phyloP scores from a whole-genome alignment of 2,113 vertebrate species.

The Tursiops truncatus region DNA sequence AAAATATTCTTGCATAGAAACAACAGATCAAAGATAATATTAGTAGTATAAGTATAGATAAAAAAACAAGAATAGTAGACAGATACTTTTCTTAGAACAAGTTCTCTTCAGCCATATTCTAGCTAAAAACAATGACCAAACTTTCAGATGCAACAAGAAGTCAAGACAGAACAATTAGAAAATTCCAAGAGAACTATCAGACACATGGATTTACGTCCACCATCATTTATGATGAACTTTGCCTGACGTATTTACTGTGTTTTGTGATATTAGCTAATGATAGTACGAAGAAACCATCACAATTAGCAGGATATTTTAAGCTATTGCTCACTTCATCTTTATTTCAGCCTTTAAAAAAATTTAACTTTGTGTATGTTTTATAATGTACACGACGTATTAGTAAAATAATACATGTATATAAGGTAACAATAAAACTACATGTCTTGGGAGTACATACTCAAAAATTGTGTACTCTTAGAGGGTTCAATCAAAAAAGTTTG shows the following conservation, averaged over 20 bases:
- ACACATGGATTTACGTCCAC: neutral
- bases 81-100: neutral
- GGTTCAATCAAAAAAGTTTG: neutral
- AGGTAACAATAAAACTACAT: neutral
- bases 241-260: neutral
- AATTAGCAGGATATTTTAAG: slow-evolving; percentile 6
- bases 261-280: neutral
- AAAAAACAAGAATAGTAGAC: neutral
- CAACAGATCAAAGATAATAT: neutral
- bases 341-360: neutral
- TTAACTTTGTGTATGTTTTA: neutral
- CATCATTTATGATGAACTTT: neutral
- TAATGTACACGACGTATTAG: neutral
- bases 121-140: neutral
- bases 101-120: neutral
- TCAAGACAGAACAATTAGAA: neutral
- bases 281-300: neutral
- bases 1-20: neutral
- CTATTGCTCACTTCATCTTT: slow-evolving; percentile 1
- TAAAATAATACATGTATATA: neutral
- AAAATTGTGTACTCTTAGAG: neutral
- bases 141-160: neutral
- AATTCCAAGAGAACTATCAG: neutral
- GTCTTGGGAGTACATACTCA: neutral
- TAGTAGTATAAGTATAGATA: neutral